Evolutionary conservation across 2,888 invertebrate genomes (phyloP).

Genomic region (Scotopteryx bipunctaria): DNA sequence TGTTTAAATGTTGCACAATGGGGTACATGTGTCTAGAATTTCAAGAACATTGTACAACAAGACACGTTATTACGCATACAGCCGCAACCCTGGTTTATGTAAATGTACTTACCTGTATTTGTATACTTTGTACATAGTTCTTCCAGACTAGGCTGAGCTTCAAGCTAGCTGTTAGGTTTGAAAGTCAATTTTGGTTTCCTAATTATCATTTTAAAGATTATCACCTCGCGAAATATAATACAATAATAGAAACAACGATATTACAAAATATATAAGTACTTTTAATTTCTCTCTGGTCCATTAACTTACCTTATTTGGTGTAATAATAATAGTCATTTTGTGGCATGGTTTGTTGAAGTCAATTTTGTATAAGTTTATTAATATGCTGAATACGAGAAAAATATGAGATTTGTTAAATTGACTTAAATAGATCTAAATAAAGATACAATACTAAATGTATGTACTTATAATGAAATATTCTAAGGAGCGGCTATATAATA

Average conservation of each 20-base stretch:
- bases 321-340: background rate
- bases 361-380: no score
- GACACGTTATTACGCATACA: constrained; percentile 16
- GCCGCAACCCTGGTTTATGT: constrained; percentile 8
- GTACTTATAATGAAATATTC: no score
- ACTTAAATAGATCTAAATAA: no score
- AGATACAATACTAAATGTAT: no score
- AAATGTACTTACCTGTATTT: constrained; percentile 2
- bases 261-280: background rate
- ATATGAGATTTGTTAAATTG: no score
- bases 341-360: no score
- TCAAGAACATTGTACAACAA: constrained; percentile 28
- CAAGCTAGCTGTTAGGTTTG: background rate
- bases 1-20: constrained; percentile 7
- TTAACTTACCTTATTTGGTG: background rate
- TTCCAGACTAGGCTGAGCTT: no score
- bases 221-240: background rate
- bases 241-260: background rate
- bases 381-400: no score
- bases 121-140: no score
- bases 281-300: background rate
- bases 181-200: background rate
- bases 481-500: no score
- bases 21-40: constrained; percentile 26
- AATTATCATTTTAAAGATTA: background rate